Conservation (phyloP, 64 coral and sea anemone species). For the Dendrophyllia cribrosa region DNA sequence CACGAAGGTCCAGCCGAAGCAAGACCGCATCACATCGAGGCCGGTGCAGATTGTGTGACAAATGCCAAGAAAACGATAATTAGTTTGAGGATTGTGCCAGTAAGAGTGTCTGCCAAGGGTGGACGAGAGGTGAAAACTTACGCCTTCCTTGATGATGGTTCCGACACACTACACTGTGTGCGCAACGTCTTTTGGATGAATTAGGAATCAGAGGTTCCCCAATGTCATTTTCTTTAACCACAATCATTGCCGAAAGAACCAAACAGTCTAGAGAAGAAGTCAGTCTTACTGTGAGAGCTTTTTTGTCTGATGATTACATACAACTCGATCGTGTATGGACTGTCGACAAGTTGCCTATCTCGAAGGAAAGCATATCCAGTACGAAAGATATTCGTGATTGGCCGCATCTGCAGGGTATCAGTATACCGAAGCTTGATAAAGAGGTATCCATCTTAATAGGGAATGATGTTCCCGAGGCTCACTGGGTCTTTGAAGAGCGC, state of each 20-base stretch:
- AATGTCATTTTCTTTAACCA: neutral
- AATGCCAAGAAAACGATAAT: neutral
- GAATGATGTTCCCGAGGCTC: constrained; percentile 52
- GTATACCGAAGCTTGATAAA: constrained; percentile 18
- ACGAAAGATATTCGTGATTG: constrained; percentile 21
- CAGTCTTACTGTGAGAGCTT: neutral
- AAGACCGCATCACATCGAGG: no score
- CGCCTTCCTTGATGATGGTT: constrained; percentile 32
- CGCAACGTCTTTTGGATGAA: neutral
- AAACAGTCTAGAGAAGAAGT: neutral
- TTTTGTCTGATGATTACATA: constrained; percentile 2
- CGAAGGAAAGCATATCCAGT: constrained; percentile 2
- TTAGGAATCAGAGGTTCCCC: neutral
- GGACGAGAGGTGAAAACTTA: constrained; percentile 12
- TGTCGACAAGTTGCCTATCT: constrained; percentile 1
- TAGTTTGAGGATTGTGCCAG: constrained; percentile 11
- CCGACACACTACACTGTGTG: constrained; percentile 31
- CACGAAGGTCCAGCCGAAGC: neutral
- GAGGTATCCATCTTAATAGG: constrained; percentile 45
- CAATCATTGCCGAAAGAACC: neutral
- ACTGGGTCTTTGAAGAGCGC: constrained; percentile 31
- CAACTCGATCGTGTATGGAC: constrained; percentile 6
- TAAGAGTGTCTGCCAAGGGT: no score
- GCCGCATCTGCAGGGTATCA: constrained; percentile 45
- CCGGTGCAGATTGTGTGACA: neutral